A percentile compares a stretch with the other conserved stretches of the same genome.
phyloP scores from a whole-genome alignment of 2,113 vertebrate species.

The Macquaria australasica region DNA sequence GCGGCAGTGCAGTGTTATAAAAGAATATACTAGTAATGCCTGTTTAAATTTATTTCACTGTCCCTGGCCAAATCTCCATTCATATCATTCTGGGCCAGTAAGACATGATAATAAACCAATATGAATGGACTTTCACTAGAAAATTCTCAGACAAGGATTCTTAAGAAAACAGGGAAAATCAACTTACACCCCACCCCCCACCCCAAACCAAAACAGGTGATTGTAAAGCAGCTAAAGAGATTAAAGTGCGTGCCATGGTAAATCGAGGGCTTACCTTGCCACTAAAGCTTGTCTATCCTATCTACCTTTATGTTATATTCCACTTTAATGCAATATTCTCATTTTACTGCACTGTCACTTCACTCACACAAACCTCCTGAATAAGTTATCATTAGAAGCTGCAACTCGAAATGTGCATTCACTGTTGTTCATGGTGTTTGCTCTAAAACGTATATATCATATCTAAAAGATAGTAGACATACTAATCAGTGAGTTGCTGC shows the following conservation, averaged over 20 bases:
- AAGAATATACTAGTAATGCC: constrained; percentile 33
- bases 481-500: not conserved
- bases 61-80: constrained; percentile 28
- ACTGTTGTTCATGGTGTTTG: not conserved
- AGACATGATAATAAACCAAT: constrained; percentile 46
- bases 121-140: constrained; percentile 3
- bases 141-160: constrained; percentile 33
- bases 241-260: constrained; percentile 68
- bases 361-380: not conserved
- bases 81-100: constrained; percentile 38
- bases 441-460: no score
- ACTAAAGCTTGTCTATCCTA: constrained; percentile 63
- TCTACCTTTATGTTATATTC: constrained; percentile 2
- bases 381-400: not conserved
- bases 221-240: constrained; percentile 73
- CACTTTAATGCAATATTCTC: not conserved
- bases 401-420: not conserved
- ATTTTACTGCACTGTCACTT: not conserved
- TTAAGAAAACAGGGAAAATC: constrained; percentile 26
- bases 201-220: constrained; percentile 60
- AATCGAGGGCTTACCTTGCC: constrained; percentile 69
- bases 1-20: constrained; percentile 41
- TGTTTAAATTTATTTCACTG: constrained; percentile 41
- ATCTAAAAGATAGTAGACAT: not conserved
- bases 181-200: constrained; percentile 29